Base-by-base conservation (phyloP, 1,140 invertebrate genomes). In the Lasioglossum baleicum region DNA sequence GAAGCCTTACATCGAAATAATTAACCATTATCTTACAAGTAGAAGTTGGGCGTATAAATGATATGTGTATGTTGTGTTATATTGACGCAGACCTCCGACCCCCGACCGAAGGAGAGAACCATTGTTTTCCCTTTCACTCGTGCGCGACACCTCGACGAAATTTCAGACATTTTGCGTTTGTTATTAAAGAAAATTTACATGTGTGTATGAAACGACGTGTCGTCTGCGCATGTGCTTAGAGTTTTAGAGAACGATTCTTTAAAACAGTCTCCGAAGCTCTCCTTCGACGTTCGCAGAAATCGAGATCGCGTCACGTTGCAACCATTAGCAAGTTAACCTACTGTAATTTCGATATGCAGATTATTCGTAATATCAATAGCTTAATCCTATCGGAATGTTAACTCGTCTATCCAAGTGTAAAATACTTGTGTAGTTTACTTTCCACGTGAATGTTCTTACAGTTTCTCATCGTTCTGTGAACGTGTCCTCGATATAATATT, bases 31-130 rank as follows among this genome's bases (percentile, higher is more conserved):
- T 85, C 66, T 88, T 89, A 89, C 66, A 80, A 74, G 66, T 84
- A 80, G 77, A 89, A 81, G 48, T 84, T 86, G 82, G 69, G 80
- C 83, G 83, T 89, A 82, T 87, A 88, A 88, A 87, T 90, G 88
- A 90, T 90, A 90, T 90, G 88, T 89, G 84, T 87, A 69, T 73
- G 83, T 84, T 79, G 68, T 82, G 73, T 80, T 69, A 80, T 71
- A 79, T 60, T 53, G 53, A 61, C 60, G 42, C 75, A 67, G 53
- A 68, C 51, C 22, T 51, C n/a, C 67, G 20, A 13, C 51, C 44
- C 3, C 44, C 13, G 15, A 58, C 56, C 72, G 63, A 84, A 80
- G 68, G 63, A 74, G 80, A 73, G 53, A 44, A 60, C 67, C 26
- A 42, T 51, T 35, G 35, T 40, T 17, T 0, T 22, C 1, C 13